Evolutionary conservation across 2,113 vertebrate species (phyloP).

Genomic region (Zingel zingel): DNA sequence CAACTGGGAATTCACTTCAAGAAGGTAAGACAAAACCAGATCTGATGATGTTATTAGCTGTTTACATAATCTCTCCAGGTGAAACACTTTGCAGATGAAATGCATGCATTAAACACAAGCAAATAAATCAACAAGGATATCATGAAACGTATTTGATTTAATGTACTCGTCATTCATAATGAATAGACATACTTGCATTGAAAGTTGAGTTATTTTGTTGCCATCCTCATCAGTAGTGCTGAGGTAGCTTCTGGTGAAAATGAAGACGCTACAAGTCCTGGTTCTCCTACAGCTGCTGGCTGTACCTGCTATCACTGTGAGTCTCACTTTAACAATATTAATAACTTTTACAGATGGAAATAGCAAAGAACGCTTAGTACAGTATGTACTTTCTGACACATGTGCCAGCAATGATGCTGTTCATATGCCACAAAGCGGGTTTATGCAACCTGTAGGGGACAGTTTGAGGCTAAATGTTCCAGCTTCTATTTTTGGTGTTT

Average conservation of each 20-base stretch:
- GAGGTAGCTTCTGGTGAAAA: conserved; percentile 42
- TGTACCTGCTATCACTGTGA: conserved; percentile 68
- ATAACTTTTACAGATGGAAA: not conserved
- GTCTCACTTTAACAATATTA: conserved; percentile 32
- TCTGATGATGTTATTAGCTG: not conserved
- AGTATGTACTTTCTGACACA: not conserved
- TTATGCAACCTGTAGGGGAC: conserved; percentile 21
- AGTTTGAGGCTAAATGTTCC: conserved; percentile 58
- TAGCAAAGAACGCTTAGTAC: not conserved
- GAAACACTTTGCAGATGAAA: not conserved
- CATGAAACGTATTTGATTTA: not conserved
- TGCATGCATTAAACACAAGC: not conserved
- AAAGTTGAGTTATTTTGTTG: not conserved
- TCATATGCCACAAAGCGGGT: conserved; percentile 1
- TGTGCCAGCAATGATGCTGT: not conserved
- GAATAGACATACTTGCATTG: not conserved
- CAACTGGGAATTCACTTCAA: not conserved
- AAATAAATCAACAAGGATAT: not conserved
- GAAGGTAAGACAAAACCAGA: conserved; percentile 47
- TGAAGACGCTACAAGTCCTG: conserved; percentile 70
- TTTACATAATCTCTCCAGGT: not conserved
- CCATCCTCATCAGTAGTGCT: conserved; percentile 1
- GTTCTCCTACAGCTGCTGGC: conserved; percentile 68
- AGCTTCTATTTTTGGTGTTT: conserved; percentile 41
- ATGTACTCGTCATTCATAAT: not conserved